phyloP scores from a whole-genome alignment of 2,888 invertebrate species.

The Nephrotoma flavescens region DNA sequence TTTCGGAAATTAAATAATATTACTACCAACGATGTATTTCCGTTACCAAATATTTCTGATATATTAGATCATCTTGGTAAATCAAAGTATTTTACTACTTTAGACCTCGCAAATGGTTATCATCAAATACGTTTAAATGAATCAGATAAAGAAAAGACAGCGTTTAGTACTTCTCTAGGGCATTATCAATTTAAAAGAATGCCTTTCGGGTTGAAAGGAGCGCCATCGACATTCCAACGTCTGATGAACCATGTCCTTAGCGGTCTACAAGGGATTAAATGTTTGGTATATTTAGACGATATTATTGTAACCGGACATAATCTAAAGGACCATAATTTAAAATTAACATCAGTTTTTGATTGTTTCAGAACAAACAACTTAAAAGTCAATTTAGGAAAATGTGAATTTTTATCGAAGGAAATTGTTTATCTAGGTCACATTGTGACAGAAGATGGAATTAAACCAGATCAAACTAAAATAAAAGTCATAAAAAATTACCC shows the following conservation, averaged over 20 bases:
- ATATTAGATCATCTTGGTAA: too few species aligned
- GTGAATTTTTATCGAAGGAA: too few species aligned
- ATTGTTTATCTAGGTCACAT: too few species aligned
- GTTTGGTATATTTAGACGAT: not conserved
- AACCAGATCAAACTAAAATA: constrained; percentile 15
- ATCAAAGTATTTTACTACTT: too few species aligned
- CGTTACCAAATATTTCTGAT: too few species aligned
- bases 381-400: too few species aligned
- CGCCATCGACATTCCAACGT: constrained; percentile 18
- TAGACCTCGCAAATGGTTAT: constrained; percentile 4
- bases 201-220: constrained; percentile 17
- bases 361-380: too few species aligned
- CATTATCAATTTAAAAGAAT: constrained; percentile 15
- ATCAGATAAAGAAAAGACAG: not conserved
- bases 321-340: constrained; percentile 15
- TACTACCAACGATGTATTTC: not conserved
- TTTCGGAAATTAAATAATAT: not conserved
- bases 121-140: not conserved
- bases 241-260: constrained; percentile 19
- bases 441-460: constrained; percentile 7
- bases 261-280: constrained; percentile 15
- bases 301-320: constrained; percentile 11
- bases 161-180: constrained; percentile 8
- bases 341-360: constrained; percentile 15
- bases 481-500: constrained; percentile 14